Evolutionary conservation across 2,113 vertebrate species (phyloP).

Genomic region (Oreochromis spilurus): DNA sequence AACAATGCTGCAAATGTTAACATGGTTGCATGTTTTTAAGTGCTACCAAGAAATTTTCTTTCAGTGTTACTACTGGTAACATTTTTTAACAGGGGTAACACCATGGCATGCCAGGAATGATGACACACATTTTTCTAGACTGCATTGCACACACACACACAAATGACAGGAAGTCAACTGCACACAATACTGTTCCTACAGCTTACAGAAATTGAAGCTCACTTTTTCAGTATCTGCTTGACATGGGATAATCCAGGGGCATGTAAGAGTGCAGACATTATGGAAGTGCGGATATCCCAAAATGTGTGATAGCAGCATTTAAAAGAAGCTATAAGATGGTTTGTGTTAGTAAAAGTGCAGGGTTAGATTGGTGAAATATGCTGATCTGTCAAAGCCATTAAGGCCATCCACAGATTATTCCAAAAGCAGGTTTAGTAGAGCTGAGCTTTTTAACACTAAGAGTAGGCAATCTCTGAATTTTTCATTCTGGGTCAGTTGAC

Average conservation of each 20-base stretch:
- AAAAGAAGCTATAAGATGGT: background rate
- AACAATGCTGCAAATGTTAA: background rate
- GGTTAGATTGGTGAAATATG: background rate
- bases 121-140: constrained; percentile 44
- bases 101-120: background rate
- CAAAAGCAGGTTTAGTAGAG: background rate
- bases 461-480: background rate
- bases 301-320: constrained; percentile 20
- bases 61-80: background rate
- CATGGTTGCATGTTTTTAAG: background rate
- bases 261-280: constrained; percentile 30
- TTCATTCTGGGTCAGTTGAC: background rate
- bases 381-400: background rate
- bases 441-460: background rate
- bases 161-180: constrained; percentile 37
- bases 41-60: background rate
- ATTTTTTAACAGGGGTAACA: background rate
- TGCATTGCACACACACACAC: constrained; percentile 7
- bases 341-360: background rate
- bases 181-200: constrained; percentile 20
- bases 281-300: constrained; percentile 15
- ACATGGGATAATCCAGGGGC: constrained; percentile 51
- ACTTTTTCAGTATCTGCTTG: constrained; percentile 41
- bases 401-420: background rate
- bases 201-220: constrained; percentile 45